Conservation (phyloP, 1,140 invertebrate genomes). For the Drepana arcuata region DNA sequence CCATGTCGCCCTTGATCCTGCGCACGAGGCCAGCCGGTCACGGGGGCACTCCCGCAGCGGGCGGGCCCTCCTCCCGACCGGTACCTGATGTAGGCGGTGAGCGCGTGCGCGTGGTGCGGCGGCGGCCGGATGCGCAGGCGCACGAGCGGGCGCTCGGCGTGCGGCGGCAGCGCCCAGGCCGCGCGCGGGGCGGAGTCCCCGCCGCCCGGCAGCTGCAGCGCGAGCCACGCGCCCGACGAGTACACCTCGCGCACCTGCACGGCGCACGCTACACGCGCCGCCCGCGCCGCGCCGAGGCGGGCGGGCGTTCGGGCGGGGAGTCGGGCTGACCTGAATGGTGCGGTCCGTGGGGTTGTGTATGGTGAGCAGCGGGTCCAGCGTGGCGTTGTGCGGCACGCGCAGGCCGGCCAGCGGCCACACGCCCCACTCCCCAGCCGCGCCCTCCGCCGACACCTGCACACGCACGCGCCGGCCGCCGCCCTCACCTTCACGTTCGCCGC, state of each 20-base stretch:
- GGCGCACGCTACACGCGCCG: slow-evolving; percentile 12
- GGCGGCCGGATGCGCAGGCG: slow-evolving; percentile 83
- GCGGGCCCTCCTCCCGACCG: neutral
- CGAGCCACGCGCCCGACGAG: slow-evolving; percentile 92
- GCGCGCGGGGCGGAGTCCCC: slow-evolving; percentile 77
- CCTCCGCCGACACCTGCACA: slow-evolving; percentile 69
- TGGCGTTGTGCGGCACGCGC: slow-evolving; percentile 92
- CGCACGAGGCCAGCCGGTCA: neutral
- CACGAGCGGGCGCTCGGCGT: slow-evolving; percentile 90
- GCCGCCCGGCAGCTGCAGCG: slow-evolving; percentile 85
- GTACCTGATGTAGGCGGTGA: slow-evolving; percentile 49
- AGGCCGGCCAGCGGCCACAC: slow-evolving; percentile 91
- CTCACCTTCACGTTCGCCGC: slow-evolving; percentile 90
- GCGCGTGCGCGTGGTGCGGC: slow-evolving; percentile 16
- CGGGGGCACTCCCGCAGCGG: neutral
- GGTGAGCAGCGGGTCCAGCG: slow-evolving; percentile 90
- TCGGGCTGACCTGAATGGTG: slow-evolving; percentile 79
- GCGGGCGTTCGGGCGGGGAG: slow-evolving; percentile 81
- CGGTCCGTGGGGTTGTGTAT: slow-evolving; percentile 94
- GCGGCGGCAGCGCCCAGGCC: slow-evolving; percentile 93
- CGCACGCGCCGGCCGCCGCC: slow-evolving; percentile 89
- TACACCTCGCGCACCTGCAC: slow-evolving; percentile 88
- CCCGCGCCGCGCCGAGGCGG: slow-evolving; percentile 88
- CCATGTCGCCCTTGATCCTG: slow-evolving; percentile 38
- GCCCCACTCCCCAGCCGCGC: slow-evolving; percentile 90